Evolutionary conservation across 2,888 invertebrate species (phyloP).

Genomic region (Phalangium opilio): DNA sequence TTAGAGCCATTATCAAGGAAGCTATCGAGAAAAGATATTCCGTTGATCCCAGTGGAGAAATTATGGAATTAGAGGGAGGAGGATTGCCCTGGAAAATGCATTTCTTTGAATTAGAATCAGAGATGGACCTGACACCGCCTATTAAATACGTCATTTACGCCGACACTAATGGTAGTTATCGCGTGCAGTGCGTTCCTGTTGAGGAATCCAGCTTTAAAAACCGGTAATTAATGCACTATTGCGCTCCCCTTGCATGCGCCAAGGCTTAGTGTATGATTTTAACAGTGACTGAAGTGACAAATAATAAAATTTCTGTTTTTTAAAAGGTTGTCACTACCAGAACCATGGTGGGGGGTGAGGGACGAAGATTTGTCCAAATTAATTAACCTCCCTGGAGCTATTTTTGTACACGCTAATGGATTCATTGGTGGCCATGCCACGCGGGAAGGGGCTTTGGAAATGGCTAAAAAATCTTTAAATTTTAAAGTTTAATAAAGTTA

Average conservation of each 20-base stretch:
- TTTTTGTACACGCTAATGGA: constrained; percentile 75
- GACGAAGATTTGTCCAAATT: constrained; percentile 51
- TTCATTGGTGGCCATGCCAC: constrained; percentile 83
- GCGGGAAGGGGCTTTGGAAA: constrained; percentile 60
- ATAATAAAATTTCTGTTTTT: constrained; percentile 24
- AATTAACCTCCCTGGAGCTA: constrained; percentile 53
- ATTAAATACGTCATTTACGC: constrained; percentile 58
- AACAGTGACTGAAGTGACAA: too few species aligned
- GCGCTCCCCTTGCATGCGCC: neutral
- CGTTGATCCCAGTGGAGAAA: constrained; percentile 60
- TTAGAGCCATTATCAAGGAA: constrained; percentile 53
- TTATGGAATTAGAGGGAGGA: constrained; percentile 49
- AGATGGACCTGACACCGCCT: constrained; percentile 39
- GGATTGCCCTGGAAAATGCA: constrained; percentile 85
- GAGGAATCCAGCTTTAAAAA: constrained; percentile 44
- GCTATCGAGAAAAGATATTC: constrained; percentile 45
- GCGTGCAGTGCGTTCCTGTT: constrained; percentile 70
- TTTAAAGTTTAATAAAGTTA: too few species aligned
- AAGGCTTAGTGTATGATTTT: neutral
- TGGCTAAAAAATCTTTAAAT: constrained; percentile 44
- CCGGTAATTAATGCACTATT: constrained; percentile 27
- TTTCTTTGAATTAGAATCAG: constrained; percentile 61
- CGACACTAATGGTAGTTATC: constrained; percentile 49
- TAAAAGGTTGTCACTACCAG: constrained; percentile 57
- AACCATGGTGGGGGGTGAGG: constrained; percentile 70